A percentile compares a stretch with the other conserved stretches of the same genome.
Conservation (phyloP, 2,113 vertebrate genomes). For the Lonchura striata region DNA sequence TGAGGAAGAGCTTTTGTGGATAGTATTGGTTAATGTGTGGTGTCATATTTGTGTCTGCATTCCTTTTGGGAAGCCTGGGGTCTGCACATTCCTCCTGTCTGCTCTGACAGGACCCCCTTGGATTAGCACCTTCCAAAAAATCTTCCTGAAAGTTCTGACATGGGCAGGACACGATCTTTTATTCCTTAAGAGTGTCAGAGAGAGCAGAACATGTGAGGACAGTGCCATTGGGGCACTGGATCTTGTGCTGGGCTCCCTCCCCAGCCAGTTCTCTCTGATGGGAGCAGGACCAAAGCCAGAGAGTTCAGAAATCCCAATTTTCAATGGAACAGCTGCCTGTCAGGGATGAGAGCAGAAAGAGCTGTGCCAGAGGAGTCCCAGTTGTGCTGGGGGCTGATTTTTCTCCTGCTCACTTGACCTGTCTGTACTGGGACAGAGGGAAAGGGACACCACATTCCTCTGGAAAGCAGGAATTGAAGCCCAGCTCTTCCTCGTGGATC, state of each 20-base stretch:
- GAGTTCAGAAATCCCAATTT: not conserved
- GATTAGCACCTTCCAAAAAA: not conserved
- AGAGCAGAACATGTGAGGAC: fast-evolving
- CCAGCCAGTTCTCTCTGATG: not conserved
- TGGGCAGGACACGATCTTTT: not conserved
- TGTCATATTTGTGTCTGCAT: no score
- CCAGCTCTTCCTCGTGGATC: not conserved
- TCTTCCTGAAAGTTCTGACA: not conserved
- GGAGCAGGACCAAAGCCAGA: not conserved
- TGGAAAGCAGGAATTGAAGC: not conserved
- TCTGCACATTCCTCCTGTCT: not conserved
- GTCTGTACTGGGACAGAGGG: not conserved
- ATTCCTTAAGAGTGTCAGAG: not conserved
- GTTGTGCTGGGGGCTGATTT: not conserved
- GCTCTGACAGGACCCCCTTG: not conserved
- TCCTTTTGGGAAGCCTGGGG: not conserved
- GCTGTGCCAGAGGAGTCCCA: not conserved
- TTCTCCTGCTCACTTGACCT: not conserved
- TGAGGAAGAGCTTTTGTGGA: not conserved
- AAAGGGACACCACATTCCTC: not conserved
- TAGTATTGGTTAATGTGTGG: not conserved
- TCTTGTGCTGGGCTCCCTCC: not conserved
- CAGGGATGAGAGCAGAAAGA: not conserved
- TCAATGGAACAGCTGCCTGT: not conserved
- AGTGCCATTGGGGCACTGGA: not conserved